These are phyloP conservation scores for Rhynchonema sp. DNA, from an alignment of 2,888 invertebrate species.

Conservation along the genomic window DNA sequence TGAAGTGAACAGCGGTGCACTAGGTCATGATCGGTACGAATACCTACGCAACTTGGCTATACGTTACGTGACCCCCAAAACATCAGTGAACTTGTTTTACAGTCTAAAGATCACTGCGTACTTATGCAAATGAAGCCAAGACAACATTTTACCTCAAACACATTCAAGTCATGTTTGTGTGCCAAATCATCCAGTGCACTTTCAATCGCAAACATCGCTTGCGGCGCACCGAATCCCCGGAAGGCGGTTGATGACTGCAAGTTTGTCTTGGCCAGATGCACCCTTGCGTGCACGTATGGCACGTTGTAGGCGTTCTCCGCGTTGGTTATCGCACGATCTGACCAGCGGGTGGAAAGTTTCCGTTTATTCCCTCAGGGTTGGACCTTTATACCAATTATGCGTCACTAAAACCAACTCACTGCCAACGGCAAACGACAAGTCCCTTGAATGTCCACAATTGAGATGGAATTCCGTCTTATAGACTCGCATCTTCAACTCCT, in stretches of 20 bases:
- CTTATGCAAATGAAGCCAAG: too few relatives aligned
- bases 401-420: too few relatives aligned
- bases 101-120: background rate
- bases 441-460: conserved; percentile 63
- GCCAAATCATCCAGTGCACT: conserved; percentile 59
- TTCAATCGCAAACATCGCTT: conserved; percentile 64
- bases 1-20: too few relatives aligned
- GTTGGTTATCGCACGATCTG: conserved; percentile 63
- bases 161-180: conserved; percentile 18
- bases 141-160: conserved; percentile 12
- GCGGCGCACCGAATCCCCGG: conserved; percentile 72
- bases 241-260: conserved; percentile 79
- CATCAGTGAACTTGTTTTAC: too few relatives aligned
- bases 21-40: too few relatives aligned
- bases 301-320: conserved; percentile 61
- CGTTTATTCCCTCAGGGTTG: too few relatives aligned
- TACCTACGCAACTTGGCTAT: too few relatives aligned
- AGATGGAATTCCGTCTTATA: conserved; percentile 51
- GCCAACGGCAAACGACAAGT: conserved; percentile 44
- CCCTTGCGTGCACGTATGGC: conserved; percentile 49
- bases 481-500: conserved; percentile 33
- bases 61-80: too few relatives aligned
- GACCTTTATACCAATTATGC: too few relatives aligned
- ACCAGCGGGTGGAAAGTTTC: too few relatives aligned
- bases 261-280: conserved; percentile 57